These are phyloP conservation scores for Apocrypta bakeri DNA, from an alignment of 1,140 invertebrate genomes.

Conservation along the genomic window DNA sequence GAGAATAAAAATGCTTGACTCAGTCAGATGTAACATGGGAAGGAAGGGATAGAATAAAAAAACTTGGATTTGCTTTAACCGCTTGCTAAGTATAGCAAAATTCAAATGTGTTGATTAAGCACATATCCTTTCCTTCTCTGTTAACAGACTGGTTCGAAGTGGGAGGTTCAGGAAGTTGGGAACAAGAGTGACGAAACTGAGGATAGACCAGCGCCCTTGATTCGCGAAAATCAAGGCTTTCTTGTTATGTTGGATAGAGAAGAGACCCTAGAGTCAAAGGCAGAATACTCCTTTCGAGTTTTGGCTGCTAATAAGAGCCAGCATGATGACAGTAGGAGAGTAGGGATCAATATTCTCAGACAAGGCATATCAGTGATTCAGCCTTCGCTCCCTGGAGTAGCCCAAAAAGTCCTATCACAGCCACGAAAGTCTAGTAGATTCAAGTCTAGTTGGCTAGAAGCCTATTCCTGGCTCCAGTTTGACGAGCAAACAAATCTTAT, in stretches of 20 bases:
- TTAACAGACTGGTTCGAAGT: conserved; percentile 78
- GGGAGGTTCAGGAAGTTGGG: conserved; percentile 66
- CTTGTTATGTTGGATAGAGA: conserved; percentile 16
- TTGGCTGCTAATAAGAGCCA: background rate
- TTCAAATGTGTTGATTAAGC: conserved; percentile 69
- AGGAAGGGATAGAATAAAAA: conserved; percentile 68
- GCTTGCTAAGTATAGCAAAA: conserved; percentile 56
- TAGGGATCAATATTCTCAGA: conserved; percentile 52
- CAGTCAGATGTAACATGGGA: conserved; percentile 61
- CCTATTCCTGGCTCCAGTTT: conserved; percentile 82
- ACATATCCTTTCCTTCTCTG: conserved; percentile 81
- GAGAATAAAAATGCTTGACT: conserved; percentile 53
- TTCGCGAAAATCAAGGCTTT: conserved; percentile 12
- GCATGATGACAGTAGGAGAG: background rate
- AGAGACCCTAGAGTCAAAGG: background rate
- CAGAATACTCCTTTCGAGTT: conserved; percentile 38
- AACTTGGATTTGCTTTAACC: conserved; percentile 55
- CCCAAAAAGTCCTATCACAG: conserved; percentile 51
- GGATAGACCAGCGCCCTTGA: conserved; percentile 55
- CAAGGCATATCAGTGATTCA: conserved; percentile 74
- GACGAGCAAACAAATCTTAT: conserved; percentile 80
- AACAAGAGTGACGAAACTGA: conserved; percentile 68
- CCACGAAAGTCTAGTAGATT: conserved; percentile 79
- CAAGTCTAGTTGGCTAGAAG: conserved; percentile 78
- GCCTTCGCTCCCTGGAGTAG: conserved; percentile 57